These are phyloP conservation scores for Dinoponera quadriceps DNA, from an alignment of 1,140 invertebrate species.

Conservation along the genomic window DNA sequence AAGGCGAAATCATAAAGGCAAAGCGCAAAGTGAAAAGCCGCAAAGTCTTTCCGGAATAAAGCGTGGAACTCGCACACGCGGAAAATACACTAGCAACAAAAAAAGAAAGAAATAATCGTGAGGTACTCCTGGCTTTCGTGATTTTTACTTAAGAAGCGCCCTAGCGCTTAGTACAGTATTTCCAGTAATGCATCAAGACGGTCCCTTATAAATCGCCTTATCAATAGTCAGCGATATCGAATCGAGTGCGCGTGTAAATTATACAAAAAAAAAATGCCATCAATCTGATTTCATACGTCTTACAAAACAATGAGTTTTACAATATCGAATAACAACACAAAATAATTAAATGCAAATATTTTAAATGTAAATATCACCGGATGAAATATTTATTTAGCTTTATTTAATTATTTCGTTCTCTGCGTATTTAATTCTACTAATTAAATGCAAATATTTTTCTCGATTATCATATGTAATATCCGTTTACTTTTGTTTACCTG, in stretches of 20 bases:
- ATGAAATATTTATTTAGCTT: too few relatives aligned
- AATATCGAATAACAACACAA: background rate
- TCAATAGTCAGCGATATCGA: background rate
- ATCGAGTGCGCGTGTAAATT: background rate
- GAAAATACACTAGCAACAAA: slow-evolving; percentile 7
- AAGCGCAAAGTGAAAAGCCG: slow-evolving; percentile 10
- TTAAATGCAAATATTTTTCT: too few relatives aligned
- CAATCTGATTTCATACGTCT: background rate
- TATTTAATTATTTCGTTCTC: too few relatives aligned
- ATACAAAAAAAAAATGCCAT: background rate
- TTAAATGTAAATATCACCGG: too few relatives aligned
- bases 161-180: too few relatives aligned
- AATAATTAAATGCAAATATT: too few relatives aligned
- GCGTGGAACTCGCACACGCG: slow-evolving; percentile 2
- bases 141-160: slow-evolving; percentile 17
- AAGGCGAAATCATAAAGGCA: slow-evolving; percentile 23
- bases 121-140: background rate
- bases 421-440: too few relatives aligned
- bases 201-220: too few relatives aligned
- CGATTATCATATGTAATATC: too few relatives aligned
- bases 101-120: slow-evolving; percentile 1
- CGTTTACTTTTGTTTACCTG: too few relatives aligned
- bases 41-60: slow-evolving; percentile 32
- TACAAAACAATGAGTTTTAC: background rate
- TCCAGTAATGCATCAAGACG: too few relatives aligned